Evolutionary conservation across 1,140 invertebrate species (phyloP), one percentile per base, ranked within the genome.

Genomic region (Cataglyphis hispanica): DNA sequence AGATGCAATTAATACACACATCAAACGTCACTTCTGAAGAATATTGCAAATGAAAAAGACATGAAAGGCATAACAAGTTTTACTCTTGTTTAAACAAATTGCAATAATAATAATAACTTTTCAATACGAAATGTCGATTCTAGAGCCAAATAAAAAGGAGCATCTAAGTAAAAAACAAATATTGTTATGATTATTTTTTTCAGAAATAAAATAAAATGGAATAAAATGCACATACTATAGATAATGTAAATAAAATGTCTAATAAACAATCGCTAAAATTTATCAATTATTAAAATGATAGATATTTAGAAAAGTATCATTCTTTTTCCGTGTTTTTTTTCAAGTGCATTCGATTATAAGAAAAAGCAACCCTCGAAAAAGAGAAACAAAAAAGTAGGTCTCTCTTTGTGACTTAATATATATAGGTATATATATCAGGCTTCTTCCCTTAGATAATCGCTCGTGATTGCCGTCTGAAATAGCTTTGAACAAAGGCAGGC

Each of bases 1-100:
- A 19, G 27, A 27, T 64, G n/a, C n/a, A 66, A 27, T 66, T 64
- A 66, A 22, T 77, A 66, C 40, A 66, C 75, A n/a, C 75, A 27
- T 64, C 60, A 76, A 61, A 31, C 72, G 16, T 31, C 60, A 34
- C 27, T 77, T 66, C 2, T 16, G 43, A n/a, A 4, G 3, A 77
- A 77, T 25, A 13, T 50, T 66, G 11, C 56, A 31, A 77, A 22
- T 16, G 31, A 66, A 46, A 50, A 31, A 31, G 46, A 22, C 3
- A 10, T 22, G 10, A 7, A 46, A 46, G 3, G 13, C 13, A 58
- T 22, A 40, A 75, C 64, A 77, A 22, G 16, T 31, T 63, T 34
- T n/a, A 66, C 25, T 22, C 22, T 13, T 25, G 40, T 66, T 64
- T n/a, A 22, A 34, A 40, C 60, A 76, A 31, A 22, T 66, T 77